Base-by-base conservation (phyloP, 2,888 invertebrate species). In the Plagiodera versicolora region DNA sequence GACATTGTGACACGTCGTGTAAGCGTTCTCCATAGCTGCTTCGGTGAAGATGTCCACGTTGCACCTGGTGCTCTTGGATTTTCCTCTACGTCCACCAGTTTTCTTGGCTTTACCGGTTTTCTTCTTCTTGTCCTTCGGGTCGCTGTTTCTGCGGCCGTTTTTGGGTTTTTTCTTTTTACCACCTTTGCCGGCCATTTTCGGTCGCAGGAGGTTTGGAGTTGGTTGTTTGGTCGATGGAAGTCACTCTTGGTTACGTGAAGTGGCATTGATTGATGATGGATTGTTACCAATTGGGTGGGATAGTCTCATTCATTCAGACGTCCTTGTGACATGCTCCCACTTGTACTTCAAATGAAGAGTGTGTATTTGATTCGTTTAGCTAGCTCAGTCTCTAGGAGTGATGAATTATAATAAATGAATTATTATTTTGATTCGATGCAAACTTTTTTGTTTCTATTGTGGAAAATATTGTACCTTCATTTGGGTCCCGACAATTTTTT, bases 21-120 rank as follows among this genome's bases (percentile, higher is more conserved):
- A 95, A 0, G 95, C 94, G 75, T 96, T 96, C 67, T 94, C 91
- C 93, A 96, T 95, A 0, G 94, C 95, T 1, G 91, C 89, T 70
- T 93, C 92, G 66, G 92, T 92, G 73, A 95, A 87, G 74, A 95
- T 91, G 72, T 95, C 94, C 56, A 92, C 89, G 32, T 89, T 87
- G 71, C 89, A 89, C 71, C 88, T 85, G 72, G 73, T 72, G 56
- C 85, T 82, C 75, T 85, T 83, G 18, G 69, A 68, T 58, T 70
- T 67, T 0, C 67, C 65, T 46, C 77, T 79, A 58, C 69, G 58
- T 5, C 67, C 67, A 9, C 69, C 67, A 1, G 63, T 61, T 56
- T 69, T 65, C 58, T 67, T 69, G 10, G 65, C 57, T 49, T 67
- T 68, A 10, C 62, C 62, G 2, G 50, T 63, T 47, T 65, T 68